Conservation (phyloP, 1,140 invertebrate genomes). For the Cydia amplana region DNA sequence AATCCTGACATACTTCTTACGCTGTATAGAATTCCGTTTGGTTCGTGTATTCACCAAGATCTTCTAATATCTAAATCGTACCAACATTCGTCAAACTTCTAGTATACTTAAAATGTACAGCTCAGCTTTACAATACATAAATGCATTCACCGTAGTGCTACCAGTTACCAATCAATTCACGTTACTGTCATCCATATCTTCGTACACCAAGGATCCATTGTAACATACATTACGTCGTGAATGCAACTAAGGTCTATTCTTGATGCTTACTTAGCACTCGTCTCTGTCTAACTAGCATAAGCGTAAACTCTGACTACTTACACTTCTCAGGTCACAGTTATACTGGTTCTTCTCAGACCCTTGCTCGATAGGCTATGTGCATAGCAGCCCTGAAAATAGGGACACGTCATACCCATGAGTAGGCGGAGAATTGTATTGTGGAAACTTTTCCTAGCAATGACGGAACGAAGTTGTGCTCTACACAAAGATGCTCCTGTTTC, state of each 20-base stretch:
- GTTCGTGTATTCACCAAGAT: too few species aligned
- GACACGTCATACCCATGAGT: conserved; percentile 57
- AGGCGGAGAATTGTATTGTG: conserved; percentile 25
- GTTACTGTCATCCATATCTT: conserved; percentile 23
- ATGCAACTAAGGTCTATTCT: conserved; percentile 39
- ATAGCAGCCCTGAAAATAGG: conserved; percentile 51
- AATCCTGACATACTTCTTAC: background rate
- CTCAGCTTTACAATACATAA: background rate
- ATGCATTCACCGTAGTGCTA: background rate
- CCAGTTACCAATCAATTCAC: conserved; percentile 18
- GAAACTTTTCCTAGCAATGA: conserved; percentile 16
- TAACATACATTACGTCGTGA: conserved; percentile 42
- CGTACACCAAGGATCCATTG: conserved; percentile 9
- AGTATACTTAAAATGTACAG: background rate
- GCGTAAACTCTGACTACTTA: background rate
- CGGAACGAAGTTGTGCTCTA: conserved; percentile 5
- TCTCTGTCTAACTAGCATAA: background rate
- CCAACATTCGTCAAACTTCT: background rate
- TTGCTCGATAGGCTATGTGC: background rate
- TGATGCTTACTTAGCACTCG: background rate
- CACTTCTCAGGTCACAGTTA: background rate
- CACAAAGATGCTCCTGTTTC: conserved; percentile 23
- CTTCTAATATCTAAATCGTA: background rate
- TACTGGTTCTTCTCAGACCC: background rate
- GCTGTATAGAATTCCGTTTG: too few species aligned